Conservation (phyloP, 1,140 invertebrate genomes). For the Drosophila auraria region DNA sequence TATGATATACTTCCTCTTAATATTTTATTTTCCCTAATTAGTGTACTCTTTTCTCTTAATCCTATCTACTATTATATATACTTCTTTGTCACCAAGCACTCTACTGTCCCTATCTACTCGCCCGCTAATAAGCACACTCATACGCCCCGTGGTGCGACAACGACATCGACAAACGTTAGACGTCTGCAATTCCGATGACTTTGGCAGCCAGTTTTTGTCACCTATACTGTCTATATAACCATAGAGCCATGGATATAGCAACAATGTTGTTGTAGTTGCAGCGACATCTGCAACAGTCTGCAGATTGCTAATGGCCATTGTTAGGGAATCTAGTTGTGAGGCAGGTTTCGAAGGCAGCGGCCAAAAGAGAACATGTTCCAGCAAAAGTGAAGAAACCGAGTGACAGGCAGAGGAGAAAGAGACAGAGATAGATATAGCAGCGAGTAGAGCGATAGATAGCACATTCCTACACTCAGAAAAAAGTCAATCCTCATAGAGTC, state of each 20-base stretch:
- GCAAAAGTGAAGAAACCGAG: conserved; percentile 40
- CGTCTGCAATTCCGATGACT: conserved; percentile 54
- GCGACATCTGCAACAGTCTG: conserved; percentile 60
- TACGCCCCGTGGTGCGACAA: conserved; percentile 59
- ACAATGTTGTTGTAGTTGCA: conserved; percentile 39
- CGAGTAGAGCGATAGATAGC: conserved; percentile 4
- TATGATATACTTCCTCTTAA: no score
- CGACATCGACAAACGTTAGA: conserved; percentile 36
- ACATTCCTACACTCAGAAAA: conserved; percentile 23
- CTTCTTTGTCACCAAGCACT: background rate
- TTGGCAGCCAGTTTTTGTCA: conserved; percentile 54
- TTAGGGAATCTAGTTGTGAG: conserved; percentile 69
- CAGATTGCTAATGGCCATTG: conserved; percentile 71
- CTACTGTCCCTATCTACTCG: conserved; percentile 5
- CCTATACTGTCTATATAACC: conserved; percentile 38
- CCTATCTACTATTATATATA: background rate
- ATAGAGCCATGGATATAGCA: conserved; percentile 22
- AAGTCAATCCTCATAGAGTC: no score
- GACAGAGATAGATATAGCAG: background rate
- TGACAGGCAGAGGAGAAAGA: conserved; percentile 1
- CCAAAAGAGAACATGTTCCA: conserved; percentile 32
- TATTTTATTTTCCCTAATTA: background rate
- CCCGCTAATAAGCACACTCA: conserved; percentile 41
- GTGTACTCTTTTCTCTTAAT: background rate
- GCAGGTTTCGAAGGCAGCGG: conserved; percentile 31